Evolutionary conservation across 2,888 invertebrate species (phyloP), one percentile per base, ranked within the genome.

Genomic region (Proisotoma minuta): DNA sequence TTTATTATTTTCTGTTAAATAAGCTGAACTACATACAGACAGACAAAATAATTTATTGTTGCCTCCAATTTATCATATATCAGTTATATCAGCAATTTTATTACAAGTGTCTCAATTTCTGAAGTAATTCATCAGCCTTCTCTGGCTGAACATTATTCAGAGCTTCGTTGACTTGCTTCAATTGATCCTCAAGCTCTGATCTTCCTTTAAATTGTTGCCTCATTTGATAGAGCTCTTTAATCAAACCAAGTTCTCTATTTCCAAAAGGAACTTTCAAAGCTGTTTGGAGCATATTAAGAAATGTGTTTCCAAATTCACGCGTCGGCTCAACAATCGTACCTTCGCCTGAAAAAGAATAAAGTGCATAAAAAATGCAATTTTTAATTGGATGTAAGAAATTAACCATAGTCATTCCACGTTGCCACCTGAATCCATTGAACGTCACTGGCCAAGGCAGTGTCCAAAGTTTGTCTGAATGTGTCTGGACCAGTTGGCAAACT

Each of bases 371-470:
- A 10, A 34, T 34, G 34, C 34, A 34, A 34, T 10, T 8, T 15
- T 34, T 10, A 8, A 34, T 10, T 10, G 34, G 29, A n/a, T n/a
- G n/a, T n/a, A n/a, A n/a, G n/a, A n/a, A n/a, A n/a, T n/a, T n/a
- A n/a, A n/a, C 72, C 72, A 28, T 65, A 68, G 40, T 72, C 72
- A 43, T 72, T 72, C 72, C 72, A 72, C 1, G 72, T 72, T 2
- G 60, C 63, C 1, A 66, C 10, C 47, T 72, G 72, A 27, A 72
- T 66, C 52, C 39, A 60, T 5, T 48, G 48, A 4, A 71, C 49
- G 15, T 60, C 60, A 39, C 51, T 52, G 10, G 58, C 28, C 18
- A 68, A 34, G 5, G 67, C 72, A 18, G 65, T 29, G 20, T 68
- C 48, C 43, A 71, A 49, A 4, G 68, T 68, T 29, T 66, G 57